Evolutionary conservation across 2,797 vertebrate genomes (phyloP).

Genomic region (Podargus strigoides): DNA sequence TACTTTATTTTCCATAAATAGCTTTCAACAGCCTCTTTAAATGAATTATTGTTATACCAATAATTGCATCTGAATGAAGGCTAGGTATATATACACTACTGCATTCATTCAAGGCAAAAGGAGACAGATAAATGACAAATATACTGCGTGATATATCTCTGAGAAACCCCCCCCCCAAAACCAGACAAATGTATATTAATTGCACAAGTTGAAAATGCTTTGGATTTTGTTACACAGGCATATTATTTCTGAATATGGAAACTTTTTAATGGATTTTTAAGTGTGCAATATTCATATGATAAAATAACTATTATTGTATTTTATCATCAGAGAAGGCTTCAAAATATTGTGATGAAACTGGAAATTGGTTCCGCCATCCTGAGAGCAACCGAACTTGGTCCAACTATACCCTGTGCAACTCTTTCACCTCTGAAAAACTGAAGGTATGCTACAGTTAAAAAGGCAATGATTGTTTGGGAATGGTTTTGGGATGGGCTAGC

Average conservation of each 20-base stretch:
- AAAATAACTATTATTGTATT: background rate
- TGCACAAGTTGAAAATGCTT: background rate
- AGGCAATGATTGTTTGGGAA: background rate
- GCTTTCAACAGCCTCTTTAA: background rate
- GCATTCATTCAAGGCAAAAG: background rate
- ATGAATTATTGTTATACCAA: background rate
- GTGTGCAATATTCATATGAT: background rate
- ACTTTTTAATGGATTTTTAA: background rate
- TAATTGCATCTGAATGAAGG: background rate
- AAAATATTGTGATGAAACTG: slow-evolving; percentile 90
- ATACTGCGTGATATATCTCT: background rate
- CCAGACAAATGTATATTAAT: background rate
- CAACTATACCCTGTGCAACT: slow-evolving; percentile 93
- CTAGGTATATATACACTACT: background rate
- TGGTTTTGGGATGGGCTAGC: background rate
- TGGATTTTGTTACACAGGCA: background rate
- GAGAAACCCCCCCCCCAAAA: no score
- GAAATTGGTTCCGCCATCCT: slow-evolving; percentile 93
- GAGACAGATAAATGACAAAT: background rate
- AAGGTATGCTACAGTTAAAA: slow-evolving; percentile 75
- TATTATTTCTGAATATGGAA: background rate
- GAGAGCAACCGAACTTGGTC: slow-evolving; percentile 95
- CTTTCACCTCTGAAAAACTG: slow-evolving; percentile 87
- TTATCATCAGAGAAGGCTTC: slow-evolving; percentile 84
- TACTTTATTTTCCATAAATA: background rate